Evolutionary conservation across 2,113 vertebrate genomes (phyloP).

Genomic region (Bubo bubo): DNA sequence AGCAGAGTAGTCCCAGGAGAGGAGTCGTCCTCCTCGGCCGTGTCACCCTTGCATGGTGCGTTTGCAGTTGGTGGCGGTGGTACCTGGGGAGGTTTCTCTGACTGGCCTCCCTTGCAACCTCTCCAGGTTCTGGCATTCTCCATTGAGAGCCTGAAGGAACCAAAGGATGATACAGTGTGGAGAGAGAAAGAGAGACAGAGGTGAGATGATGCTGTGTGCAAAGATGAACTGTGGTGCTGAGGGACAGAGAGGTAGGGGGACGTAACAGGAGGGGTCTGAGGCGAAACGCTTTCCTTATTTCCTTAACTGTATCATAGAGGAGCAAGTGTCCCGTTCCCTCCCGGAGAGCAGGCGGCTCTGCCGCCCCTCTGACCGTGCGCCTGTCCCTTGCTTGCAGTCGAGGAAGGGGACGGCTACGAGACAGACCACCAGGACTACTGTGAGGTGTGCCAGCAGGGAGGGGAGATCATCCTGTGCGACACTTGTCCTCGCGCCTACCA

Average conservation of each 20-base stretch:
- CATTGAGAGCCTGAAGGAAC: conserved; percentile 74
- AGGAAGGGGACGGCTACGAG: conserved; percentile 96
- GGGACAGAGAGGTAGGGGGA: conserved; percentile 68
- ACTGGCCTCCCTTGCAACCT: conserved; percentile 72
- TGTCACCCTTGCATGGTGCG: conserved; percentile 63
- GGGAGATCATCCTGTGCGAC: conserved; percentile 97
- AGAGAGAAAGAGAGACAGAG: conserved; percentile 73
- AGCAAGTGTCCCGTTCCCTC: background rate
- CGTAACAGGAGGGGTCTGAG: conserved; percentile 26
- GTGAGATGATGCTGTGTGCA: conserved; percentile 70
- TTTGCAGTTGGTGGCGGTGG: conserved; percentile 53
- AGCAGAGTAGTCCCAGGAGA: conserved; percentile 44
- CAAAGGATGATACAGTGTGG: conserved; percentile 73
- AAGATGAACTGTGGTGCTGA: conserved; percentile 63
- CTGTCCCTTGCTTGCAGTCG: conserved; percentile 74
- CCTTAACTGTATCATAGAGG: background rate
- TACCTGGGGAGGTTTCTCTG: conserved; percentile 68
- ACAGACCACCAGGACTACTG: conserved; percentile 99
- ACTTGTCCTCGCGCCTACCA: conserved; percentile 96
- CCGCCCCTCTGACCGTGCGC: background rate
- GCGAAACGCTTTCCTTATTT: background rate
- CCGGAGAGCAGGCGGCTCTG: background rate
- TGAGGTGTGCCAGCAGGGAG: conserved; percentile 97
- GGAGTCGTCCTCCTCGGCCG: conserved; percentile 13
- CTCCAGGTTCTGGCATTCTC: conserved; percentile 74